Base-by-base conservation (phyloP, 2,888 invertebrate species). In the Ophioninae sp. region DNA sequence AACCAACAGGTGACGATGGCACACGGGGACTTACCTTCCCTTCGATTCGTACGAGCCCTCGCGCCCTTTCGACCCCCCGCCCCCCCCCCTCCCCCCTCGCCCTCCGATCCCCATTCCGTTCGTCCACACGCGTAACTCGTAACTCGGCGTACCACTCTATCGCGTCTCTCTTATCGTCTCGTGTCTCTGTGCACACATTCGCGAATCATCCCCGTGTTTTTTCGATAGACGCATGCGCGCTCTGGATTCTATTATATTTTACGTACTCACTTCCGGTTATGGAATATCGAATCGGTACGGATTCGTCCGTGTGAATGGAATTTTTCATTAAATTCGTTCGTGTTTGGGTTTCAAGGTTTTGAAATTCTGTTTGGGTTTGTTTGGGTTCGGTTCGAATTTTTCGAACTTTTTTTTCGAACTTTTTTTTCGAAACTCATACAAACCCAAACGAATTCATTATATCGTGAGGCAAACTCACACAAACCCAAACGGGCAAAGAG, bases 131-230 rank as follows among this genome's bases (percentile, higher is more conserved):
- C 88, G 91, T 91, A 91, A 90, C 91, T 51, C 71, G 71, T 71
- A 71, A 71, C 71, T 91, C 88, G 88, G 86, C 90, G 91, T 91
- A 91, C 91, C 91, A 90, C 87, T 90, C 89, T 88, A 88, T 44
- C 73, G 37, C 87, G 84, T 37, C 73, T 84, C 81, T 78, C 79
- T 75, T 74, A 67, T 72, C 74, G 74, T 74, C 74, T 71, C 80
- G 65, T 65, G 68, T 76, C 71, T 77, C 75, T 72, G 39, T 22
- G 6, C 3, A 13, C 30, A 39, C 79, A 58, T 68, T 75, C 79
- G 56, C 64, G 73, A 64, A 59, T 74, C 58, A 76, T 67, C 64
- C 75, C n/a, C 75, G 7, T 39, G 61, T 37, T 51, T 58, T 23
- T 17, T 56, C 37, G 39, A 58, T 56, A 22, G 39, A 2, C 9